Percentiles rank a stretch among this genome's conserved stretches.
These are phyloP conservation scores for Natrix natrix DNA, from an alignment of 2,797 vertebrate genomes.

Conservation along the genomic window DNA sequence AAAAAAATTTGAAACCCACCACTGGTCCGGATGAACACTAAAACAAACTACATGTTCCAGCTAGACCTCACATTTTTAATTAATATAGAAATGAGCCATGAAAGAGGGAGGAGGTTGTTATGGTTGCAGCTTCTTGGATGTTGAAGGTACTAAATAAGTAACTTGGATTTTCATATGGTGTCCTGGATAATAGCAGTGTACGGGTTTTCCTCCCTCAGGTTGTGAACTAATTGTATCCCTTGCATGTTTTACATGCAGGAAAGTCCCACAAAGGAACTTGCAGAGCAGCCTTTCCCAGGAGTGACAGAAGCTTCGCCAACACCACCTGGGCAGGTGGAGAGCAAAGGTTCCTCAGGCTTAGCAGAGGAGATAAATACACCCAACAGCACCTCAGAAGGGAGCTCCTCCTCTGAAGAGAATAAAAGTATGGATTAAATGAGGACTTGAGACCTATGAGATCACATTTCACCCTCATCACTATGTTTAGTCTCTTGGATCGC, in stretches of 20 bases:
- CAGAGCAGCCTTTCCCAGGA: conserved; percentile 77
- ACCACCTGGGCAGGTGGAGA: conserved; percentile 35
- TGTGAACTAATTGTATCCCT: neutral
- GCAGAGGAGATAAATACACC: conserved; percentile 63
- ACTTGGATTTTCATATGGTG: neutral
- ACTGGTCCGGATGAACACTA: neutral
- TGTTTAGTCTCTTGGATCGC: neutral
- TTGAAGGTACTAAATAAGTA: too few relatives aligned
- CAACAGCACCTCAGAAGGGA: conserved; percentile 76
- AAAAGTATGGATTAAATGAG: conserved; percentile 36
- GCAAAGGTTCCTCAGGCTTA: conserved; percentile 51
- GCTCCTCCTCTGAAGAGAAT: conserved; percentile 80
- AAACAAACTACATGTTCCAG: neutral
- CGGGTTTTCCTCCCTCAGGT: neutral
- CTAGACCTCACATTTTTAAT: neutral
- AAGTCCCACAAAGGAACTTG: conserved; percentile 88
- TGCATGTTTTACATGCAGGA: conserved; percentile 72
- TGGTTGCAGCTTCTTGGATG: neutral
- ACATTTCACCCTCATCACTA: neutral
- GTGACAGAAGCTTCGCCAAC: conserved; percentile 61
- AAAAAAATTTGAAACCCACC: too few relatives aligned
- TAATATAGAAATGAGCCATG: neutral
- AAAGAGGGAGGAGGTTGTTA: neutral
- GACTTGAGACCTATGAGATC: neutral
- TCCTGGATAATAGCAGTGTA: neutral